Conservation (phyloP, 1,140 invertebrate genomes). For the Dendrolimus punctatus region DNA sequence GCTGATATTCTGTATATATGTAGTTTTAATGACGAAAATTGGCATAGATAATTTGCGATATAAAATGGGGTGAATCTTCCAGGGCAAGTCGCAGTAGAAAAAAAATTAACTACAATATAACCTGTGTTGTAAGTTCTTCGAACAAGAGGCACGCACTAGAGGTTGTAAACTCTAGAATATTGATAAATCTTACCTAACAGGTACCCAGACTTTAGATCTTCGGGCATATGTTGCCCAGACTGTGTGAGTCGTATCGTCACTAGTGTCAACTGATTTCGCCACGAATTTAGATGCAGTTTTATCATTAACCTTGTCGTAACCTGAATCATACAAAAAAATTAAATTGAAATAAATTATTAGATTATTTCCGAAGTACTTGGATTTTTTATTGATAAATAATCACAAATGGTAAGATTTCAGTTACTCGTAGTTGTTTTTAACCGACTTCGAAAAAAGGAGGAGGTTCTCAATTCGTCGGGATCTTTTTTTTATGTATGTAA, state of each 20-base stretch:
- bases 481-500: too few species aligned
- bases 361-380: not conserved
- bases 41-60: too few species aligned
- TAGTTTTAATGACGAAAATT: too few species aligned
- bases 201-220: constrained; percentile 18
- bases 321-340: constrained; percentile 9
- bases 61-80: too few species aligned
- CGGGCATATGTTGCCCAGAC: constrained; percentile 24
- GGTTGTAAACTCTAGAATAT: not conserved
- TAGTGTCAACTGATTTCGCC: constrained; percentile 4
- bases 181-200: constrained; percentile 19
- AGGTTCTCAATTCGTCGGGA: too few species aligned
- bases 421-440: not conserved
- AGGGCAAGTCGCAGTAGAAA: too few species aligned
- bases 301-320: constrained; percentile 15
- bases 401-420: not conserved
- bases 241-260: constrained; percentile 8
- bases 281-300: constrained; percentile 21
- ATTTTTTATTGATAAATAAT: not conserved
- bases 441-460: too few species aligned
- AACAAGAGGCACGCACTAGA: too few species aligned
- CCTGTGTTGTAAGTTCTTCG: too few species aligned
- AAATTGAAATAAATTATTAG: not conserved
- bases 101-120: too few species aligned
- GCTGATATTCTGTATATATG: too few species aligned